Conservation (phyloP, 2,113 vertebrate species). For the Planiliza haematocheilus region DNA sequence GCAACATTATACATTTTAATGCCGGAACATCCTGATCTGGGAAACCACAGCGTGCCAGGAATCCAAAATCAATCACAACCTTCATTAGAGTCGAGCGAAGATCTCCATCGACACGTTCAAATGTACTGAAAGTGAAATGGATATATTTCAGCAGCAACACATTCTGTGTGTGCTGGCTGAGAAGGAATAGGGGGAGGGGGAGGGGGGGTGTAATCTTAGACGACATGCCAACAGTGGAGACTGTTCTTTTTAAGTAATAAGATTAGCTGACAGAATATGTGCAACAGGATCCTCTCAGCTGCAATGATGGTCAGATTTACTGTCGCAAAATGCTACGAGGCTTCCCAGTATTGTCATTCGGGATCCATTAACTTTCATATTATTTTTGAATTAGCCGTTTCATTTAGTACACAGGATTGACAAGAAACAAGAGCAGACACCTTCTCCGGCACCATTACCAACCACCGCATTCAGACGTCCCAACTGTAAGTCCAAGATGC, state of each 20-base stretch:
- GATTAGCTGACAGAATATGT: constrained; percentile 74
- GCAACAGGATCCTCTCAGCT: constrained; percentile 68
- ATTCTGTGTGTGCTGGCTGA: constrained; percentile 37
- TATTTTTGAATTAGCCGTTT: constrained; percentile 26
- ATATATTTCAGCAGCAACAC: constrained; percentile 62
- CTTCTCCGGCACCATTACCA: background rate
- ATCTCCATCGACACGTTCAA: constrained; percentile 65
- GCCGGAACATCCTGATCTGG: constrained; percentile 49
- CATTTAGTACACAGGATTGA: constrained; percentile 31
- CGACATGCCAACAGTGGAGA: constrained; percentile 76
- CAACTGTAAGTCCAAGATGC: background rate
- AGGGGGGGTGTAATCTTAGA: constrained; percentile 48
- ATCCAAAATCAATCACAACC: constrained; percentile 73
- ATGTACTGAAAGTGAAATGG: constrained; percentile 70
- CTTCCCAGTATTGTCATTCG: constrained; percentile 47
- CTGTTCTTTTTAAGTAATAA: constrained; percentile 72
- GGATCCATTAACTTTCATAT: constrained; percentile 52
- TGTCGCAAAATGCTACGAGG: constrained; percentile 35
- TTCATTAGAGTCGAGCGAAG: constrained; percentile 67
- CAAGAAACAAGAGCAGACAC: constrained; percentile 8
- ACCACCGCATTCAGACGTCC: background rate
- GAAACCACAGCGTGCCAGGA: constrained; percentile 66
- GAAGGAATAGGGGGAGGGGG: background rate
- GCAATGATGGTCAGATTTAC: constrained; percentile 49
- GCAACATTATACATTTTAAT: constrained; percentile 64